Conservation (phyloP, 2,797 vertebrate species). For the Hylomyscus alleni region DNA sequence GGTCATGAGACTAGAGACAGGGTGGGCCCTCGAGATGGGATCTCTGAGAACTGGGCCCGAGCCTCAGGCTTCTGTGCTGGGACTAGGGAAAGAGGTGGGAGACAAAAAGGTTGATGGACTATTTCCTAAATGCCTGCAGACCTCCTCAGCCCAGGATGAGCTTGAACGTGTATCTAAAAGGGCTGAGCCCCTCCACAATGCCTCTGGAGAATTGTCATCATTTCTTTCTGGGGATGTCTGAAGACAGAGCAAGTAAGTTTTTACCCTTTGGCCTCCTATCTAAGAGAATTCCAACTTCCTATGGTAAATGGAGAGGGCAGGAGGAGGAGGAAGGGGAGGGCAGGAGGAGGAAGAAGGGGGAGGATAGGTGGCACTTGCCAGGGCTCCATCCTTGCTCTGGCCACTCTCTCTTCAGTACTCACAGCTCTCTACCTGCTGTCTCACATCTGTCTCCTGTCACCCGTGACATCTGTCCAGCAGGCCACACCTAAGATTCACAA, state of each 20-base stretch:
- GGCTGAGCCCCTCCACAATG: background rate
- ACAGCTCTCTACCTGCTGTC: background rate
- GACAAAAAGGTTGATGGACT: background rate
- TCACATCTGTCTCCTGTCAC: background rate
- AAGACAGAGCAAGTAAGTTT: background rate
- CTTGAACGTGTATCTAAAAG: background rate
- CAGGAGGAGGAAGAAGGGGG: background rate
- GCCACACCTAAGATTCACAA: background rate
- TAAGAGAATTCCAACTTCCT: background rate
- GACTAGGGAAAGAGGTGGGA: background rate
- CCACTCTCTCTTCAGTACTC: background rate
- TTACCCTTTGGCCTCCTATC: background rate
- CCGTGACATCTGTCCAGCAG: background rate
- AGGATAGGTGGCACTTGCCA: background rate
- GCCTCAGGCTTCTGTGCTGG: too few species aligned
- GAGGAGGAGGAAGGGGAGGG: too few species aligned
- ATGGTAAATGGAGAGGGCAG: background rate
- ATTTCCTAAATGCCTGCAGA: background rate
- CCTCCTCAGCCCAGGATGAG: background rate
- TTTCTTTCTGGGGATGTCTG: background rate
- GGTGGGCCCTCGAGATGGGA: background rate
- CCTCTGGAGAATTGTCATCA: background rate
- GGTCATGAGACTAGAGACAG: background rate
- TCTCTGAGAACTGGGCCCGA: background rate
- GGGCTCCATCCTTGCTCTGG: background rate